Evolutionary conservation across 2,888 invertebrate genomes (phyloP), one percentile per base, ranked within the genome.

Genomic region (Caenorhabditis zanzibari): DNA sequence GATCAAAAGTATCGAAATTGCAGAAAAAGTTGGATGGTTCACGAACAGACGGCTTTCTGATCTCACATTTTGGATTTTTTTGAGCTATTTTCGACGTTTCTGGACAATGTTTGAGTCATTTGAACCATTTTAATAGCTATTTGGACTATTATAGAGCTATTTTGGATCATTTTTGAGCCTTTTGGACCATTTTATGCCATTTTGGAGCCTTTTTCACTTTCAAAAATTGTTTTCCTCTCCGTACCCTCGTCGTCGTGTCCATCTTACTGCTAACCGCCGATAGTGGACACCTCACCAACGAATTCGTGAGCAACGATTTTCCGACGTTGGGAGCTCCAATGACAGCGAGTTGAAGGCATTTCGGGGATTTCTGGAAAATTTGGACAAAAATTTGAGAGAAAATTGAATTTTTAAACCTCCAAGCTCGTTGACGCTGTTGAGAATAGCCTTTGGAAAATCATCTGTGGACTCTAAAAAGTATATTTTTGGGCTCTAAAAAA

Each of bases 261-360:
- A 97, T 96, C 94, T 96, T 97, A 56, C 95, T 95, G 0, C 97
- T 97, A 6, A 96, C 95, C 12, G 97, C 95, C 93, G 96, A 96
- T 72, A 97, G 95, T 96, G 97, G 92, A 89, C 93, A 93, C 41
- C 95, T 95, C 72, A 96, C 94, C 28, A 98, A 94, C 90, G 95
- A 94, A 93, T 98, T 98, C 38, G 97, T 96, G 38, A 98, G 94
- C 0, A 97, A 97, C 92, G 98, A 98, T 93, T 98, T 98, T 35
- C 98, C 98, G 66, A 95, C 95, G 94, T 98, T 98, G 4, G 98
- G 98, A 16, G 95, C 94, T 2, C 98, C 98, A 87, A 98, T 95
- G 26, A 98, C 95, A 9, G 97, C 96, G 32, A 96, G 83, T 73
- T 86, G 82, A 12, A 85, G 79, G n/a, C 76, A 81, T 77, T 81